These are phyloP conservation scores for Amazonetta brasiliensis DNA, from an alignment of 2,797 vertebrate genomes.

Conservation along the genomic window DNA sequence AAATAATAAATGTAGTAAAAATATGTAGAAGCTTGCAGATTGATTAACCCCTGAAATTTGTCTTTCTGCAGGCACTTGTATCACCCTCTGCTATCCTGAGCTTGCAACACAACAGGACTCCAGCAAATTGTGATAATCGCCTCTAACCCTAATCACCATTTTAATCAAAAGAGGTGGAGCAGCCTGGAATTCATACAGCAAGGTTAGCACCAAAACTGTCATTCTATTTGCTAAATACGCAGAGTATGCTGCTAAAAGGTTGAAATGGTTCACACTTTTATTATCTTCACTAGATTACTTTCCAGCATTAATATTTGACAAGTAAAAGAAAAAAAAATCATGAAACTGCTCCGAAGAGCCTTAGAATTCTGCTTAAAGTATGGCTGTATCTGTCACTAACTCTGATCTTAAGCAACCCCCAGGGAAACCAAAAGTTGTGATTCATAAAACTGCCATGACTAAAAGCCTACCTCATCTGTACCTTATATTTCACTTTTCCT, in stretches of 20 bases:
- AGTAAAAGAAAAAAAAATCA: slow-evolving; percentile 31
- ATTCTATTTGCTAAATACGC: slow-evolving; percentile 24
- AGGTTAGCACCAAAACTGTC: neutral
- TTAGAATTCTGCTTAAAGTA: neutral
- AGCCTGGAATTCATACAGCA: neutral
- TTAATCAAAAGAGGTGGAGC: slow-evolving; percentile 39
- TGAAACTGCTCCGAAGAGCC: neutral
- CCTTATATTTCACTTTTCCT: neutral
- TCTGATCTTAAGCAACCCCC: neutral
- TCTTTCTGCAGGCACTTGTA: neutral
- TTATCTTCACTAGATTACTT: slow-evolving; percentile 40
- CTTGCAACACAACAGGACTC: neutral
- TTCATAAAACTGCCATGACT: neutral
- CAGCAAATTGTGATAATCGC: slow-evolving; percentile 38
- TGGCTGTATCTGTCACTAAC: neutral
- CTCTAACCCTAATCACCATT: slow-evolving; percentile 48
- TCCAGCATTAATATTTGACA: slow-evolving; percentile 39
- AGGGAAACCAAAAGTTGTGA: neutral
- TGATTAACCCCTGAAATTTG: neutral
- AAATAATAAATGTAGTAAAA: neutral
- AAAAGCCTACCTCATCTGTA: neutral
- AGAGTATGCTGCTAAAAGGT: neutral
- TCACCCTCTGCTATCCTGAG: neutral
- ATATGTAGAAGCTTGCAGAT: neutral
- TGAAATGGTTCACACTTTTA: slow-evolving; percentile 31